phyloP scores from a whole-genome alignment of 2,888 invertebrate species.

The Trichopoda pennipes region DNA sequence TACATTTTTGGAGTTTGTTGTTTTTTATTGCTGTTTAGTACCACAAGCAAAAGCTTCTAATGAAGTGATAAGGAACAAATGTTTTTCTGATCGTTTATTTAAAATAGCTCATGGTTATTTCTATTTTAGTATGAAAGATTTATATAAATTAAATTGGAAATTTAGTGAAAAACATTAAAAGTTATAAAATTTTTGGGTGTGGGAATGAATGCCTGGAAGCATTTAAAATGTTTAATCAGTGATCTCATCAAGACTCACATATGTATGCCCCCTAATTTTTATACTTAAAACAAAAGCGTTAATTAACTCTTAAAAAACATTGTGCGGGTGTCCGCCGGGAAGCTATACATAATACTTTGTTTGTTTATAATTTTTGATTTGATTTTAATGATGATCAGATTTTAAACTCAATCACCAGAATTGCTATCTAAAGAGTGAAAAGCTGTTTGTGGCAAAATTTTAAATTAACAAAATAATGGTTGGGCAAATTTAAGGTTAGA shows the following conservation, averaged over 20 bases:
- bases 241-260: conserved; percentile 3
- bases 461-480: too few species aligned
- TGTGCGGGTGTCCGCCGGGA: neutral
- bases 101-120: conserved; percentile 21
- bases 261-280: neutral
- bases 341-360: too few species aligned
- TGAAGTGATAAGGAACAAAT: conserved; percentile 52
- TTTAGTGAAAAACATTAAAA: too few species aligned
- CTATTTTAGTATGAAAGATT: conserved; percentile 32
- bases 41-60: conserved; percentile 53
- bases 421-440: too few species aligned
- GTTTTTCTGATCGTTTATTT: conserved; percentile 28
- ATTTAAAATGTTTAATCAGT: neutral
- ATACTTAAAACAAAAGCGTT: neutral
- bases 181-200: too few species aligned
- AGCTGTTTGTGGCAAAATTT: too few species aligned
- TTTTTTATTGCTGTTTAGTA: conserved; percentile 37
- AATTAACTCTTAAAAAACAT: conserved; percentile 3
- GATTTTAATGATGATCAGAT: too few species aligned
- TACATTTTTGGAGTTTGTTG: conserved; percentile 8
- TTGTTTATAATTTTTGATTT: too few species aligned
- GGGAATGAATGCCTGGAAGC: too few species aligned
- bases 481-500: too few species aligned
- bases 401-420: too few species aligned
- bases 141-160: conserved; percentile 36